Evolutionary conservation across 2,113 vertebrate genomes (phyloP).

Genomic region (Lontra canadensis): DNA sequence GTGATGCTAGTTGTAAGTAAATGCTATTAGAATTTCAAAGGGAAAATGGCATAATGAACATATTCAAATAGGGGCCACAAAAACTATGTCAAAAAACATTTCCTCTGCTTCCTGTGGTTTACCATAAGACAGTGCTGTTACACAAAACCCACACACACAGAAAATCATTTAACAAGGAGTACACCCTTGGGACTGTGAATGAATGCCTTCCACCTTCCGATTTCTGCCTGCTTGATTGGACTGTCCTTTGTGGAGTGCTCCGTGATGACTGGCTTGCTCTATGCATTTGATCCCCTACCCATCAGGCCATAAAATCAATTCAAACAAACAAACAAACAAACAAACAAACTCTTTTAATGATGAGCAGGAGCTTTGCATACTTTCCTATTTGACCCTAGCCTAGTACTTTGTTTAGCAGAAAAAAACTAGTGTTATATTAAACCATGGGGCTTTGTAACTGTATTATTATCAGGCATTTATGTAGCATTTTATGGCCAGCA

Average conservation of each 20-base stretch:
- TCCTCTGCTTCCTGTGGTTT: not conserved
- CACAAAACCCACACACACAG: not conserved
- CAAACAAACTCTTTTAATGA: not conserved
- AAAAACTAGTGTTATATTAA: constrained; percentile 37
- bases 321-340: not conserved
- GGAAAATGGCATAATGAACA: not conserved
- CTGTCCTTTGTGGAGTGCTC: not conserved
- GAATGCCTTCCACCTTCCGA: not conserved
- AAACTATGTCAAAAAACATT: constrained; percentile 14
- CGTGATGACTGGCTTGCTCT: constrained; percentile 14
- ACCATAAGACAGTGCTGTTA: not conserved
- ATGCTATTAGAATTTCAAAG: constrained; percentile 64
- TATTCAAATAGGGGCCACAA: not conserved
- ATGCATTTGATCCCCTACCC: not conserved
- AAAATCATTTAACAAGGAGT: not conserved
- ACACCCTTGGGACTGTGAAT: not conserved
- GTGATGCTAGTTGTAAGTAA: constrained; percentile 49
- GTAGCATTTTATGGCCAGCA: constrained; percentile 41
- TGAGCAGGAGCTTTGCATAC: not conserved
- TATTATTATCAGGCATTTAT: constrained; percentile 49
- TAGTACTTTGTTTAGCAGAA: constrained; percentile 58
- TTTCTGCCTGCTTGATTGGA: not conserved
- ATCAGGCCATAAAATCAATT: not conserved
- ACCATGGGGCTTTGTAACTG: not conserved
- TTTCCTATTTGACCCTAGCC: not conserved